Conservation (phyloP, 2,888 invertebrate species). For the Vesta saturnalis region DNA sequence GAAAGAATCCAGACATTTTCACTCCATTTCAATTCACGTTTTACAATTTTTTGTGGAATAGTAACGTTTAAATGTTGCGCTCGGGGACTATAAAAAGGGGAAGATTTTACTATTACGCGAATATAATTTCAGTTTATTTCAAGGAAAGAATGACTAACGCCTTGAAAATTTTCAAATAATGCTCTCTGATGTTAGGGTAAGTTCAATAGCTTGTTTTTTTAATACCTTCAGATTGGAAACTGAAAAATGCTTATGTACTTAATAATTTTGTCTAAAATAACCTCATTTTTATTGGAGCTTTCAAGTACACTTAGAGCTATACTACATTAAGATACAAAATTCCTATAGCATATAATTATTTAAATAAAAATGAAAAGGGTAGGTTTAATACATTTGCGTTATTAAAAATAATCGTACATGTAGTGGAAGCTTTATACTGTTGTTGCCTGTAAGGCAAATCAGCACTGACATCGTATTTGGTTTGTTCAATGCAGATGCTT, state of each 20-base stretch:
- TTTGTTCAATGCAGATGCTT: slow-evolving; percentile 49
- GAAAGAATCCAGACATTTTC: slow-evolving; percentile 55
- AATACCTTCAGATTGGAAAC: background rate
- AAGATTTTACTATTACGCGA: slow-evolving; percentile 49
- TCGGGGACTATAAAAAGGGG: slow-evolving; percentile 56
- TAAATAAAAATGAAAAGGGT: too few species aligned
- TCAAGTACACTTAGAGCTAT: too few species aligned
- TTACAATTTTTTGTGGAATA: slow-evolving; percentile 58
- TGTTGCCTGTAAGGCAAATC: slow-evolving; percentile 42
- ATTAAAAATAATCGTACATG: slow-evolving; percentile 20
- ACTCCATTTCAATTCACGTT: slow-evolving; percentile 58
- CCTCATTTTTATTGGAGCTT: too few species aligned
- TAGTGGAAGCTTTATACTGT: slow-evolving; percentile 19
- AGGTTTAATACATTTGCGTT: background rate
- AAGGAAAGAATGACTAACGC: slow-evolving; percentile 20
- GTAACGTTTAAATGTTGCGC: slow-evolving; percentile 56
- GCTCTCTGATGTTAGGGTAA: background rate
- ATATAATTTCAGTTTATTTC: slow-evolving; percentile 47
- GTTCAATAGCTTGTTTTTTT: background rate
- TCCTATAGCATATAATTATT: too few species aligned
- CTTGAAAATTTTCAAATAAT: slow-evolving; percentile 10
- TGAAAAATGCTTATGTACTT: background rate
- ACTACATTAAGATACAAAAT: too few species aligned
- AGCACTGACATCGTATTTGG: slow-evolving; percentile 45
- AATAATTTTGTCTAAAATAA: too few species aligned